Percentiles rank a stretch among this genome's conserved stretches.
Conservation (phyloP, 2,888 invertebrate genomes). For the Thelaira solivaga region DNA sequence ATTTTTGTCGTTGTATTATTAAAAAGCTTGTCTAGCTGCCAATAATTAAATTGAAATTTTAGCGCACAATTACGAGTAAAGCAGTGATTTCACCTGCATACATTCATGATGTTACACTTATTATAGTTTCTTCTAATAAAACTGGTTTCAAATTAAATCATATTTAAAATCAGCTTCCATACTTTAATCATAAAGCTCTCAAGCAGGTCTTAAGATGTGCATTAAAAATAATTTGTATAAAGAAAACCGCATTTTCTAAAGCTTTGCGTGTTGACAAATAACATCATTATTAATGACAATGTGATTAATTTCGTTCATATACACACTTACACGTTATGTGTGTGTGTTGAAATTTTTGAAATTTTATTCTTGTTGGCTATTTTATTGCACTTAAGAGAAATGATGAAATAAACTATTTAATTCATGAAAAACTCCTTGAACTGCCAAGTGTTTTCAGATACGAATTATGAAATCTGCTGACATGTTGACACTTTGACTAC, state of each 20-base stretch:
- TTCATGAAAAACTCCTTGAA: constrained; percentile 56
- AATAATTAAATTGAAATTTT: no score
- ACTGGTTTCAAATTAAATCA: background rate
- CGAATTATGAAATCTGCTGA: constrained; percentile 46
- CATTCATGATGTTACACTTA: background rate
- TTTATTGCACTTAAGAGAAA: background rate
- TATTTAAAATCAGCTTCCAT: background rate
- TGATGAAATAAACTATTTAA: constrained; percentile 45
- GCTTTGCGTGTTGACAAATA: constrained; percentile 53
- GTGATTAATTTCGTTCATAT: constrained; percentile 41
- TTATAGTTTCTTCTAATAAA: background rate
- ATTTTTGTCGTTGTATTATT: no score
- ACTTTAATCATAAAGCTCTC: background rate
- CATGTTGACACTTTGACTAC: constrained; percentile 48
- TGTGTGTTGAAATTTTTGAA: no score
- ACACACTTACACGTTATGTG: no score
- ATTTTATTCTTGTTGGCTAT: background rate
- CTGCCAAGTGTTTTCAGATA: constrained; percentile 44
- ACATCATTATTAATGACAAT: constrained; percentile 50
- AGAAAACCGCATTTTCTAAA: constrained; percentile 24
- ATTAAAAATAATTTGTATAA: constrained; percentile 15
- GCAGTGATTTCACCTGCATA: background rate
- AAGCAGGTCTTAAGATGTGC: constrained; percentile 3
- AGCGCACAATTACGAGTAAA: background rate
- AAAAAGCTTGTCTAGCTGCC: no score